Base-by-base conservation (phyloP, 1,140 invertebrate species). In the Eriosoma lanigerum region DNA sequence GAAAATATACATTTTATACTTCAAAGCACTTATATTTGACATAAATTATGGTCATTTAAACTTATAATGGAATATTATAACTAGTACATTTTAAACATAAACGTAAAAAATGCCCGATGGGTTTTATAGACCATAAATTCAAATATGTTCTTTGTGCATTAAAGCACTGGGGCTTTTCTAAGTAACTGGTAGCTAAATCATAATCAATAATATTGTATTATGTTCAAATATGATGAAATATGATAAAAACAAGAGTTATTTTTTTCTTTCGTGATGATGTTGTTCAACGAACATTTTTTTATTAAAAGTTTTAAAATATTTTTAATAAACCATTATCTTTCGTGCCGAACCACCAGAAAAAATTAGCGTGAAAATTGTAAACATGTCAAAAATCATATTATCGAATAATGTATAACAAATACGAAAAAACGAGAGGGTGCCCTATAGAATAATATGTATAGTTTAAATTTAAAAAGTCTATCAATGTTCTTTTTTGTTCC, bases 31-130 rank as follows among this genome's bases (percentile, higher is more conserved):
- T 68, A 68, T 1, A 68, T 48, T 17, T 48, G 44, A 68, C 66
- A 68, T 68, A 68, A 68, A 68, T 68, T 68, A 68, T 68, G 38
- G 21, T 48, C 21, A 68, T 68, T 68, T 68, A 48, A 68, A 68
- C 66, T 68, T 68, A 68, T 68, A 68, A 68, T 68, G 66, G 66
- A 68, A 68, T 68, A 68, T n/a, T n/a, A n/a, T 68, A 68, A 68
- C 66, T 68, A 26, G 60, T n/a, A 68, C 66, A 68, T 68, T 68
- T 68, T 48, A 68, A 24, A 68, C 13, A 48, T 46, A 24, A 46
- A 68, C 38, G 38, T 46, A 68, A 17, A 68, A 68, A 68, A 26
- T 48, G 66, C 21, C 66, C 66, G 44, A 48, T 48, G 66, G 44
- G 46, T 48, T 68, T 68, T 68, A 68, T 68, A 48, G 66, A 6